Evolutionary conservation across 2,113 vertebrate genomes (phyloP).

Genomic region (Chionomys nivalis): DNA sequence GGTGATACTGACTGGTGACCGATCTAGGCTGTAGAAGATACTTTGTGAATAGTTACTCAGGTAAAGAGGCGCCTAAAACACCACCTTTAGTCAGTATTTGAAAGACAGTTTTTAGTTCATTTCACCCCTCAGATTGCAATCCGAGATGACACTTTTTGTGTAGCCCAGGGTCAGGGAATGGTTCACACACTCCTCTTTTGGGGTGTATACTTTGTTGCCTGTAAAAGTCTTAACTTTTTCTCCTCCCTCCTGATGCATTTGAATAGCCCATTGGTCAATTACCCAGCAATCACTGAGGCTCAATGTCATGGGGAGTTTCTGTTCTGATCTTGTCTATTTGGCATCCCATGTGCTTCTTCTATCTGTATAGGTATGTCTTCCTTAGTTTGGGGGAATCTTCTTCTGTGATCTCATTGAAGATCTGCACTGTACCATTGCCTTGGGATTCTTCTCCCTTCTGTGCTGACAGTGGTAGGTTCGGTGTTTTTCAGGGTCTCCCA

Average conservation of each 20-base stretch:
- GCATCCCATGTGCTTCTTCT: not conserved
- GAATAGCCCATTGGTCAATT: not conserved
- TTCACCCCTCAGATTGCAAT: not conserved
- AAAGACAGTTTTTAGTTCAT: not conserved
- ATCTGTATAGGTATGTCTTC: not conserved
- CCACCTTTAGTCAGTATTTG: conserved; percentile 25
- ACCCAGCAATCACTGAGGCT: not conserved
- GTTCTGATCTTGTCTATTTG: not conserved
- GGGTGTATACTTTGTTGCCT: not conserved
- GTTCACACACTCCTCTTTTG: not conserved
- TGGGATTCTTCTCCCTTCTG: not conserved
- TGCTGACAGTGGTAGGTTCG: not conserved
- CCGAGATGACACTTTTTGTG: not conserved
- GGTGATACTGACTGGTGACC: not conserved
- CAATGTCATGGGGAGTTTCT: not conserved
- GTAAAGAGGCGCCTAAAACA: conserved; percentile 7
- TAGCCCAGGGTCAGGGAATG: not conserved
- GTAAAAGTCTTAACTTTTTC: not conserved
- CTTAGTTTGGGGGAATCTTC: not conserved
- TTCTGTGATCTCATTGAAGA: not conserved
- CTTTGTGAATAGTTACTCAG: not conserved
- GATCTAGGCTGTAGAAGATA: not conserved
- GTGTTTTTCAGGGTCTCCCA: not conserved
- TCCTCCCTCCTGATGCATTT: not conserved
- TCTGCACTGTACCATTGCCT: not conserved